Base-by-base conservation (phyloP, 2,888 invertebrate species). In the Limnephilus marmoratus region DNA sequence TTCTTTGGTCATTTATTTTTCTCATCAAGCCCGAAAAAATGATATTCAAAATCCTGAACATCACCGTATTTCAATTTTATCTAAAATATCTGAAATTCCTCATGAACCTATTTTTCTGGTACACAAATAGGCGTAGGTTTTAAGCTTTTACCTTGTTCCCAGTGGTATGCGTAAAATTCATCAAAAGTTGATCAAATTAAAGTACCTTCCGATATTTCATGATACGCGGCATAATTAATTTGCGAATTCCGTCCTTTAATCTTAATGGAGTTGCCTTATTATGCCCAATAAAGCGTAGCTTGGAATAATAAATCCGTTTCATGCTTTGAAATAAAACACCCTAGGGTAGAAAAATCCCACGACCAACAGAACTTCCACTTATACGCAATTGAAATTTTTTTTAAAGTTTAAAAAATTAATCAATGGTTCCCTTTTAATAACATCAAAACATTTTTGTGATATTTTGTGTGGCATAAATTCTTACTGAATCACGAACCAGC, bases 251-350 rank as follows among this genome's bases (percentile, higher is more conserved):
- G 87, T 53, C 87, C 68, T 68, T 87, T 87, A 87, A 87, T 87
- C 87, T 87, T 87, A 87, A 87, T 87, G 87, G 87, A 87, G 87
- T 87, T 87, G 53, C 53, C 87, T 87, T 87, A 87, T 87, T 87
- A 68, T 87, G 68, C 87, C 86, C 87, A 87, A 87, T 87, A 91
- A 83, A 89, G 85, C 91, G 89, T 83, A 85, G 91, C 90, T 37
- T 85, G 85, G 82, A 91, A 91, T 91, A 91, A 91, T 91, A 91
- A 91, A 91, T 91, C 91, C 91, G 53, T 49, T 81, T 91, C 83
- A 49, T 68, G 24, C 68, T 24, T 68, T 24, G 68, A n/a, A 68
- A n/a, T 68, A 68, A 24, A 24, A 24, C 5, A 24, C 68, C 9
- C 24, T n/a, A n/a, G 68, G 24, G 68, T 24, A 9, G 9, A 68